These are phyloP conservation scores for Aphaenogaster floridana DNA, from an alignment of 1,140 invertebrate species.

Conservation along the genomic window DNA sequence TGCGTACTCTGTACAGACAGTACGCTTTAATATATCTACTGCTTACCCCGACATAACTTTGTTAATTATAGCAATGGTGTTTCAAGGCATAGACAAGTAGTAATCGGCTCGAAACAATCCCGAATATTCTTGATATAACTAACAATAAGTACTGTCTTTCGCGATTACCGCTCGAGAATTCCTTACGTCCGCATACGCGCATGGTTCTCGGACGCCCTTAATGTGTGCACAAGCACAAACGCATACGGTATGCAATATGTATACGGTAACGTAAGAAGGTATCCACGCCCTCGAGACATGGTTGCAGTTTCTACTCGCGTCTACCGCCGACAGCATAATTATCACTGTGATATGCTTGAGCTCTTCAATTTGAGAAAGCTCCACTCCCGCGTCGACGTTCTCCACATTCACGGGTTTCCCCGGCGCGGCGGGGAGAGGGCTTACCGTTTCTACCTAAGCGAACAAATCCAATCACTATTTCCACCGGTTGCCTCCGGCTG, in stretches of 20 bases:
- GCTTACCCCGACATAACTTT: slow-evolving; percentile 35
- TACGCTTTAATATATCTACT: neutral
- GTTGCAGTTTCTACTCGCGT: slow-evolving; percentile 37
- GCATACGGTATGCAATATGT: neutral
- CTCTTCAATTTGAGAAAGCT: slow-evolving; percentile 53
- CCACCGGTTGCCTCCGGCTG: slow-evolving; percentile 45
- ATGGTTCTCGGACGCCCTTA: slow-evolving; percentile 9
- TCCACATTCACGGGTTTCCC: neutral
- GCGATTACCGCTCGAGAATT: neutral
- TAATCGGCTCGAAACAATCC: slow-evolving; percentile 22
- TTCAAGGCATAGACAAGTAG: slow-evolving; percentile 16
- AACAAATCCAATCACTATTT: slow-evolving; percentile 60
- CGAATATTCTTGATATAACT: slow-evolving; percentile 25
- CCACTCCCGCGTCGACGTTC: neutral
- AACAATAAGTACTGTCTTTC: neutral
- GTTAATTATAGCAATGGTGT: slow-evolving; percentile 44
- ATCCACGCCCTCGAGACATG: slow-evolving; percentile 36
- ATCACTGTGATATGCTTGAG: slow-evolving; percentile 63
- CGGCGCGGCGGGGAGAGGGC: neutral
- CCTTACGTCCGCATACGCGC: neutral
- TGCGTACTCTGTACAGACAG: neutral
- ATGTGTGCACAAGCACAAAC: neutral
- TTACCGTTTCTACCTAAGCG: slow-evolving; percentile 50
- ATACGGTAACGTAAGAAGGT: neutral
- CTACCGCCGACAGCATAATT: slow-evolving; percentile 64